Percentiles rank a stretch among this genome's conserved stretches.
Evolutionary conservation across 2,797 vertebrate genomes (phyloP).

Genomic region (Anas flavirostris): DNA sequence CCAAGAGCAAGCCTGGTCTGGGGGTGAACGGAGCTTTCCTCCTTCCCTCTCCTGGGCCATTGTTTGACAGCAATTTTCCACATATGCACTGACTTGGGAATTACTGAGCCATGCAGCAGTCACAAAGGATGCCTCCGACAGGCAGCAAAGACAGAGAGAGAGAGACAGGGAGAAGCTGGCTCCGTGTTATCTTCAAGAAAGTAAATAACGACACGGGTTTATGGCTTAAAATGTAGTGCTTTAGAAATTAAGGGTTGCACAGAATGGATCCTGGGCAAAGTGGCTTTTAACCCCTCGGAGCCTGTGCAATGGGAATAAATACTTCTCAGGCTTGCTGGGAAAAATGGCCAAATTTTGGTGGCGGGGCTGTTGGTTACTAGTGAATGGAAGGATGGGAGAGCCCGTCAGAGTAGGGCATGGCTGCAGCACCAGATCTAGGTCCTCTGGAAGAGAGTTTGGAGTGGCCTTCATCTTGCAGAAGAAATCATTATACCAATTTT

Average conservation of each 20-base stretch:
- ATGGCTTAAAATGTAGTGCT: background rate
- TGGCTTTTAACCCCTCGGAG: conserved; percentile 4
- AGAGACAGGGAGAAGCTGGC: background rate
- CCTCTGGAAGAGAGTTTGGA: background rate
- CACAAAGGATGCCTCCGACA: background rate
- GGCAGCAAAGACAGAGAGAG: background rate
- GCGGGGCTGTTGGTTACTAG: background rate
- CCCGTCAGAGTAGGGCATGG: background rate
- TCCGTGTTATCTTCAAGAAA: background rate
- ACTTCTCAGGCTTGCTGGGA: background rate
- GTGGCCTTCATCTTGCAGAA: background rate
- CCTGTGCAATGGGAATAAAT: background rate
- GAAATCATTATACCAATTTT: background rate
- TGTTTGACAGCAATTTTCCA: background rate
- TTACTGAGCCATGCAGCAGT: background rate
- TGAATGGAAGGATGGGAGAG: background rate
- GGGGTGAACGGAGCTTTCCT: background rate
- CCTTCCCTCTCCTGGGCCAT: background rate
- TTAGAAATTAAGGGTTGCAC: background rate
- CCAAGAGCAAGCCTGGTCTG: background rate
- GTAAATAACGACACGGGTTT: background rate
- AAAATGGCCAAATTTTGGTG: background rate
- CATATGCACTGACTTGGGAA: background rate
- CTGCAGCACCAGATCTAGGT: background rate
- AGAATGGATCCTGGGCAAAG: background rate